Evolutionary conservation across 1,140 invertebrate genomes (phyloP).

Genomic region (Xylocopa sonorina): DNA sequence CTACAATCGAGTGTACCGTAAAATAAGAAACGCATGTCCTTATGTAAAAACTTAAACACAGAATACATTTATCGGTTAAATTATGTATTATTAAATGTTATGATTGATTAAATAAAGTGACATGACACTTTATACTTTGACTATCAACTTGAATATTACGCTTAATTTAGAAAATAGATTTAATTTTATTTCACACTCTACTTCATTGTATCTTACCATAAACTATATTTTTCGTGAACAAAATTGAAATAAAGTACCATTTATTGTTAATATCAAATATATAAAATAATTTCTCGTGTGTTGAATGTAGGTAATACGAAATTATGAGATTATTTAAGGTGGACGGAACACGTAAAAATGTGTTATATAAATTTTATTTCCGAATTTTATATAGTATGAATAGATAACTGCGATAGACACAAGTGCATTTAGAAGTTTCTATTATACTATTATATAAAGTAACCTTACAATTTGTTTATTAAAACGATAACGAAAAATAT

Average conservation of each 20-base stretch:
- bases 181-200: not conserved
- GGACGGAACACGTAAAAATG: constrained; percentile 19
- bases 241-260: not conserved
- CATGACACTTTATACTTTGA: constrained; percentile 75
- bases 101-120: constrained; percentile 82
- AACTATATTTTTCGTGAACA: not conserved
- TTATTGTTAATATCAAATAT: constrained; percentile 3
- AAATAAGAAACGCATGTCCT: constrained; percentile 78
- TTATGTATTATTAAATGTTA: constrained; percentile 82
- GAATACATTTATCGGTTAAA: constrained; percentile 80
- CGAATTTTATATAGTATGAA: constrained; percentile 14
- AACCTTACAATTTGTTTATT: not conserved
- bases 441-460: not conserved
- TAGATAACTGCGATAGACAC: not conserved
- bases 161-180: not conserved
- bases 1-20: constrained; percentile 80
- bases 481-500: not conserved
- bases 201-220: not conserved
- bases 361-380: constrained; percentile 30
- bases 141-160: constrained; percentile 37
- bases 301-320: constrained; percentile 21
- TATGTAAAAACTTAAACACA: constrained; percentile 79
- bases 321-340: constrained; percentile 8
- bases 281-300: not conserved
- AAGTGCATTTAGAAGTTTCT: not conserved